Evolutionary conservation across 1,140 invertebrate species (phyloP).

Genomic region (Theocolax elegans): DNA sequence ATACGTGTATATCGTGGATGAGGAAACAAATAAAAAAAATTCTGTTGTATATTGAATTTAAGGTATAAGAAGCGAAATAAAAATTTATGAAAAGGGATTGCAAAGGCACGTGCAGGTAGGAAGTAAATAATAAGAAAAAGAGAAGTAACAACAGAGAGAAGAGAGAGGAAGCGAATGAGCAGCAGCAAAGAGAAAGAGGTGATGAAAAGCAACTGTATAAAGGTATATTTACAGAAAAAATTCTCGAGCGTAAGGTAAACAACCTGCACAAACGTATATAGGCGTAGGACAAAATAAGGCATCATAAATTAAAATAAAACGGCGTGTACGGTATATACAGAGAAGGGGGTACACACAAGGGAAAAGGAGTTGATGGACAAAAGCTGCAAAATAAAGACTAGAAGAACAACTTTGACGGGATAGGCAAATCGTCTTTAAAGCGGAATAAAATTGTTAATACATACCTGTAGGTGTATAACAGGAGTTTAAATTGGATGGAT

Average conservation of each 20-base stretch:
- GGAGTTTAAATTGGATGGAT: too few relatives aligned
- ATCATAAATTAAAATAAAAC: not conserved
- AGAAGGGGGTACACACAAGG: not conserved
- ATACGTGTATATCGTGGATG: too few relatives aligned
- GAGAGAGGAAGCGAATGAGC: not conserved
- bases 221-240: slow-evolving; percentile 1
- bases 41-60: too few relatives aligned
- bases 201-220: slow-evolving; percentile 1
- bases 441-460: too few relatives aligned
- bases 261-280: not conserved
- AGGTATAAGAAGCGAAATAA: not conserved
- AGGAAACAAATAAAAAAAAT: too few relatives aligned
- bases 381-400: not conserved
- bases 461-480: too few relatives aligned
- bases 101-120: not conserved
- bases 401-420: not conserved
- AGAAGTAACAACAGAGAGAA: too few relatives aligned
- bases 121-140: too few relatives aligned
- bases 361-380: not conserved
- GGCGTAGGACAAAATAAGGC: not conserved
- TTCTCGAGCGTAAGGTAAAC: not conserved
- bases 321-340: not conserved
- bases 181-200: not conserved
- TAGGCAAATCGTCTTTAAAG: too few relatives aligned
- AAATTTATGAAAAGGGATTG: too few relatives aligned